Conservation (phyloP, 2,113 vertebrate species). For the Hoplias malabaricus region DNA sequence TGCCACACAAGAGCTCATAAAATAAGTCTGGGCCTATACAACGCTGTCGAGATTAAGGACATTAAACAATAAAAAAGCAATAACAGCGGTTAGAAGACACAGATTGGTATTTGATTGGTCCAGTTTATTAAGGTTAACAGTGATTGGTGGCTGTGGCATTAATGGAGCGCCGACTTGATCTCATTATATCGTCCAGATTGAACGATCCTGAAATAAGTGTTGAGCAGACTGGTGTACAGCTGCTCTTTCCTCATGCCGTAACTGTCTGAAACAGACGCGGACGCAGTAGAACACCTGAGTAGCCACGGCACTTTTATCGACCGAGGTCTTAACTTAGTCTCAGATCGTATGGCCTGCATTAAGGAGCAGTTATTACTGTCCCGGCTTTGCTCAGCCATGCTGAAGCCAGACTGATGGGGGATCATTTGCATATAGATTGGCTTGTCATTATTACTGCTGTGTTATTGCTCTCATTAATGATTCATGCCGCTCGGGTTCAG, state of each 20-base stretch:
- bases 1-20: no score
- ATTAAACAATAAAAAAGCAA: no score
- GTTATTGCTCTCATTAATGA: conserved; percentile 4
- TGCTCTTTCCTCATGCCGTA: background rate
- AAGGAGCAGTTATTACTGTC: background rate
- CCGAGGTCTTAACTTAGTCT: background rate
- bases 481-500: background rate
- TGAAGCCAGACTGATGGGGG: background rate
- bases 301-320: no score
- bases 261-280: background rate
- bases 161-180: background rate
- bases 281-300: background rate
- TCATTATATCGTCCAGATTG: background rate
- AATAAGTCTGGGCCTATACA: no score
- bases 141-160: background rate
- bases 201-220: background rate
- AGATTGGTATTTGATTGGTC: background rate
- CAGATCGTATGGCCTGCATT: background rate
- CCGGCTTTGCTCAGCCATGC: background rate
- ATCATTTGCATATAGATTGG: conserved; percentile 30
- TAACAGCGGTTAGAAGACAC: no score
- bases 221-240: background rate
- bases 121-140: background rate
- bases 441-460: background rate
- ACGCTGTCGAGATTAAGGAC: no score